phyloP scores from a whole-genome alignment of 2,888 invertebrate genomes.

The Yponomeuta evonymella region DNA sequence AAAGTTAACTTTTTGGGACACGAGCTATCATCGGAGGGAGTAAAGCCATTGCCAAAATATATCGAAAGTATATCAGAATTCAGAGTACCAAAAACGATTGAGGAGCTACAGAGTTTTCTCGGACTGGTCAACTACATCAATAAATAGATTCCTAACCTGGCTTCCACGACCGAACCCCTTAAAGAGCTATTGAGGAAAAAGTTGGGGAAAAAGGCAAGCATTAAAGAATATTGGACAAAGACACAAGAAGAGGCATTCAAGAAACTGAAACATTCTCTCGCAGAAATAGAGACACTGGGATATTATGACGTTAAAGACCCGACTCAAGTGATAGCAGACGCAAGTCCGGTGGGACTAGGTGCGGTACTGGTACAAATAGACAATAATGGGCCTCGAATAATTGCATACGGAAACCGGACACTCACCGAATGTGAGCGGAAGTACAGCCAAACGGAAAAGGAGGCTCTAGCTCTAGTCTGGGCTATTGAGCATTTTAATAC shows the following conservation, averaged over 20 bases:
- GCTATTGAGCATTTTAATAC: constrained; percentile 44
- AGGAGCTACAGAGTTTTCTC: constrained; percentile 19
- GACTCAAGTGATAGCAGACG: constrained; percentile 39
- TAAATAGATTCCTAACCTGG: constrained; percentile 21
- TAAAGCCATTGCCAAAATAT: constrained; percentile 16
- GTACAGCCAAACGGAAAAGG: constrained; percentile 37
- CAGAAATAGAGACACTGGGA: constrained; percentile 32
- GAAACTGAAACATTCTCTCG: constrained; percentile 21
- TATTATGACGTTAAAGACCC: constrained; percentile 31
- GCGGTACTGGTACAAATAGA: constrained; percentile 33
- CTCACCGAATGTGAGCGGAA: constrained; percentile 35
- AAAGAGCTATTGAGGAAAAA: constrained; percentile 13
- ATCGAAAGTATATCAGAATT: constrained; percentile 11
- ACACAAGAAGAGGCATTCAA: constrained; percentile 4
- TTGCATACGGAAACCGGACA: constrained; percentile 44
- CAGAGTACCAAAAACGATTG: constrained; percentile 14
- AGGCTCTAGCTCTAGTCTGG: constrained; percentile 25
- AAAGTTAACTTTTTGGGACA: constrained; percentile 18
- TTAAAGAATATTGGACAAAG: constrained; percentile 15
- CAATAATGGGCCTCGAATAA: constrained; percentile 30
- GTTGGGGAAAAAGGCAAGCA: constrained; percentile 6
- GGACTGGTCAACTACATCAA: constrained; percentile 18
- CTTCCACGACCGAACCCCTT: constrained; percentile 29
- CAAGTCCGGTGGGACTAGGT: constrained; percentile 37
- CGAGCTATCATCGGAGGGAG: constrained; percentile 15